A percentile compares a stretch with the other conserved stretches of the same genome.
Conservation (phyloP, 2,888 invertebrate species). For the Drosophila gaucha region DNA sequence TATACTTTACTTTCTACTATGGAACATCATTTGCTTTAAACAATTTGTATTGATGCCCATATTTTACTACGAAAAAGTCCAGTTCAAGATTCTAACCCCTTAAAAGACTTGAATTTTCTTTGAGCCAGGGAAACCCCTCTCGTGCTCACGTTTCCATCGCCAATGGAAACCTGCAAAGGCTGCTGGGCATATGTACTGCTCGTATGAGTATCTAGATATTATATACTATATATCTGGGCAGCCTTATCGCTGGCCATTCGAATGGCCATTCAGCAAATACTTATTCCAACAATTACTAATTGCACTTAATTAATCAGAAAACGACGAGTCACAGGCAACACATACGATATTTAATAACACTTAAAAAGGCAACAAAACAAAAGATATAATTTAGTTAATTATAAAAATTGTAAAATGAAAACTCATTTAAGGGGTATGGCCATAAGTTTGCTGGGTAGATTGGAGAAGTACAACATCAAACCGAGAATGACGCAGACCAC, state of each 20-base stretch:
- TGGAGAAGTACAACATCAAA: slow-evolving; percentile 35
- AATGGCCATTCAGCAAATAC: slow-evolving; percentile 17
- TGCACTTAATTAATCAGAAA: slow-evolving; percentile 45
- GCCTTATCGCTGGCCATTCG: slow-evolving; percentile 25
- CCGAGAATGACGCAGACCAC: slow-evolving; percentile 26
- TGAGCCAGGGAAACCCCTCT: neutral
- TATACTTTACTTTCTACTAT: too few species aligned
- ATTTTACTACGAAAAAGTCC: too few species aligned
- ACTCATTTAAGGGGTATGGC: slow-evolving; percentile 54
- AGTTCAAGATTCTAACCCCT: neutral
- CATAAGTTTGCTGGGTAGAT: slow-evolving; percentile 48
- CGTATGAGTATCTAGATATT: slow-evolving; percentile 5
- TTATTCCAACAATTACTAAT: slow-evolving; percentile 22
- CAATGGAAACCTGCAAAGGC: slow-evolving; percentile 22
- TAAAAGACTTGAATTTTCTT: neutral
- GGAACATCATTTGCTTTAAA: neutral
- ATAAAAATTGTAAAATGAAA: neutral
- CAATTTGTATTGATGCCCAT: too few species aligned
- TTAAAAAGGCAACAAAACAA: slow-evolving; percentile 13
- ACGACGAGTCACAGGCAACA: neutral
- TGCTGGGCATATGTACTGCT: neutral
- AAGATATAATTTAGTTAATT: slow-evolving; percentile 1
- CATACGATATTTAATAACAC: slow-evolving; percentile 30
- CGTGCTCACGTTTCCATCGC: slow-evolving; percentile 11
- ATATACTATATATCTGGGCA: slow-evolving; percentile 14